These are phyloP conservation scores for Cossypha polioptera DNA, from an alignment of 2,797 vertebrate genomes.

Conservation along the genomic window DNA sequence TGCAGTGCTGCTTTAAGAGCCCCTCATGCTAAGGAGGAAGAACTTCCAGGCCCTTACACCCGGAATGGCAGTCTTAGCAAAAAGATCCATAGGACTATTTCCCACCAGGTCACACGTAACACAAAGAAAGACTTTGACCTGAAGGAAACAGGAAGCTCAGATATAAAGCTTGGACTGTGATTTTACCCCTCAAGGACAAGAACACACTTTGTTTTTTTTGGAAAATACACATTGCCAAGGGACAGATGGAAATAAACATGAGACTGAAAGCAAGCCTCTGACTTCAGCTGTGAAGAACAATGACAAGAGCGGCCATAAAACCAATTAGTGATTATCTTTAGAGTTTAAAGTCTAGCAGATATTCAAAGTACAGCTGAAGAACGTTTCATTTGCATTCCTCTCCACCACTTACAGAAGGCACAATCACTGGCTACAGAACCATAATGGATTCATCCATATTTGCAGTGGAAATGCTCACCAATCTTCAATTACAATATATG, in stretches of 20 bases:
- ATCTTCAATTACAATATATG: background rate
- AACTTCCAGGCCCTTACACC: background rate
- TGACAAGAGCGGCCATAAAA: background rate
- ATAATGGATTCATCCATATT: background rate
- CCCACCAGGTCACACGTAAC: background rate
- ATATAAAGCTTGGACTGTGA: background rate
- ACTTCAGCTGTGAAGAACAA: constrained; percentile 10
- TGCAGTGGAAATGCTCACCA: background rate
- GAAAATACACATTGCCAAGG: background rate
- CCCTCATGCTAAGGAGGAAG: background rate
- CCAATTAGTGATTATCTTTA: background rate
- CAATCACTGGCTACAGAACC: constrained; percentile 28
- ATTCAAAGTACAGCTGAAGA: background rate
- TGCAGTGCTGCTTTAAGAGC: background rate
- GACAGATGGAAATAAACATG: background rate
- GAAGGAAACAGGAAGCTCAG: background rate
- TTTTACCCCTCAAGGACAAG: background rate
- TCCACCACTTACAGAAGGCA: constrained; percentile 51
- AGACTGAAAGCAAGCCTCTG: background rate
- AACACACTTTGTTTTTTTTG: background rate
- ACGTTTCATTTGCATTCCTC: background rate
- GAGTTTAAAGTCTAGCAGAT: background rate
- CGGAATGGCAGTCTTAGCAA: background rate
- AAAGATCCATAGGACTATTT: background rate
- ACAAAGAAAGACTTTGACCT: background rate